Percentiles rank a stretch among this genome's conserved stretches.
These are phyloP conservation scores for Pseudochirops cupreus DNA, from an alignment of 2,797 vertebrate species.

Conservation along the genomic window DNA sequence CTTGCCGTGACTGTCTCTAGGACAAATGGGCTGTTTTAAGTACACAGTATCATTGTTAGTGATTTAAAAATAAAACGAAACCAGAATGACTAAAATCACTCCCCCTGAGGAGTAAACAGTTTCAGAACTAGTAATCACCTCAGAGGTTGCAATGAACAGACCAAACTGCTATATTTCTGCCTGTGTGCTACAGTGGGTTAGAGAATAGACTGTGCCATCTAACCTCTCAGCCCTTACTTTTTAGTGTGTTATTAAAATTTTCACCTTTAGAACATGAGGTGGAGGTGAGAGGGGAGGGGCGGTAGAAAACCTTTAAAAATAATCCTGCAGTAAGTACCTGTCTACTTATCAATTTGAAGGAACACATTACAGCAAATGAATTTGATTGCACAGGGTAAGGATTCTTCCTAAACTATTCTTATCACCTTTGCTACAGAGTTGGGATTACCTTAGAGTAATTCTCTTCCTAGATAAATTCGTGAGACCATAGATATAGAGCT, in stretches of 20 bases:
- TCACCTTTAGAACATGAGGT: not conserved
- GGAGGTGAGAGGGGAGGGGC: fast-evolving
- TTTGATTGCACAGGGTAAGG: not conserved
- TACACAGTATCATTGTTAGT: not conserved
- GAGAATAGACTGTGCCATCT: slow-evolving; percentile 30
- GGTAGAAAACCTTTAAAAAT: not conserved
- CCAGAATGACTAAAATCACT: slow-evolving; percentile 54
- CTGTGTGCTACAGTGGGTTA: not conserved
- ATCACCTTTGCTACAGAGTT: not conserved
- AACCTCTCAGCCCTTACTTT: slow-evolving; percentile 15
- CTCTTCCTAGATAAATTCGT: not conserved
- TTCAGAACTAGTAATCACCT: slow-evolving; percentile 33
- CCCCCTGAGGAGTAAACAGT: not conserved
- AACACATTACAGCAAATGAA: not conserved
- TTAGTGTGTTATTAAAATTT: slow-evolving; percentile 42
- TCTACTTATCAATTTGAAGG: not conserved
- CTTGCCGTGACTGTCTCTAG: not conserved
- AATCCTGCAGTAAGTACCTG: not conserved
- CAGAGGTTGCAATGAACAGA: slow-evolving; percentile 43
- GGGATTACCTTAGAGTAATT: not conserved
- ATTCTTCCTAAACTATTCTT: not conserved
- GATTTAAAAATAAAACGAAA: slow-evolving; percentile 63
- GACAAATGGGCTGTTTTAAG: slow-evolving; percentile 20
- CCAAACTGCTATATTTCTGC: not conserved
- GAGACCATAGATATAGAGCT: not conserved